These are phyloP conservation scores for Xiphydria camelus DNA, from an alignment of 2,888 invertebrate genomes.

Conservation along the genomic window DNA sequence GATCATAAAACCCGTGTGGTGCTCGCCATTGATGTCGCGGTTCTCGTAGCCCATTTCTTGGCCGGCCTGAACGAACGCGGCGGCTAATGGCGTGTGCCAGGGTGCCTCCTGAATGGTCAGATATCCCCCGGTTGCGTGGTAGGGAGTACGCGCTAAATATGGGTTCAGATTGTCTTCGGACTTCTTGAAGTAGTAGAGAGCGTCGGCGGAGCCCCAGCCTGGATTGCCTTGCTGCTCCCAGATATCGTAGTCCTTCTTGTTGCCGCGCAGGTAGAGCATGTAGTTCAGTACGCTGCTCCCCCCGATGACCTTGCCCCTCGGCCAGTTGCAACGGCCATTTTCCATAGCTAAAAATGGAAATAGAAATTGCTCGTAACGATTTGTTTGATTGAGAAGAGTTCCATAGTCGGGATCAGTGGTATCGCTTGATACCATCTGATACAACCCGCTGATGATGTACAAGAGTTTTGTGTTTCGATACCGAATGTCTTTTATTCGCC, in stretches of 20 bases:
- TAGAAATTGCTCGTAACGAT: background rate
- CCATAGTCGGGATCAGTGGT: no score
- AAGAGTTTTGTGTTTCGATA: no score
- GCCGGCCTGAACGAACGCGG: conserved; percentile 82
- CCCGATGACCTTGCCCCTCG: conserved; percentile 88
- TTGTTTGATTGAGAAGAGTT: background rate
- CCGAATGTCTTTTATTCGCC: no score
- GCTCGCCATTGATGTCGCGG: conserved; percentile 84
- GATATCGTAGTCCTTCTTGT: conserved; percentile 84
- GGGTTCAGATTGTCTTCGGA: conserved; percentile 90
- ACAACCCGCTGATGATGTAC: no score
- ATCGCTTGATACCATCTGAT: no score
- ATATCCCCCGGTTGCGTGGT: conserved; percentile 80
- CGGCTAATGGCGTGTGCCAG: conserved; percentile 81
- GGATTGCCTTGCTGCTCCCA: conserved; percentile 88
- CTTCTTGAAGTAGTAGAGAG: conserved; percentile 84
- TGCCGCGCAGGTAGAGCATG: conserved; percentile 89
- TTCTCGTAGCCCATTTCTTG: conserved; percentile 83
- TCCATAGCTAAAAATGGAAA: conserved; percentile 71
- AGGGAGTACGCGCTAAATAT: conserved; percentile 76
- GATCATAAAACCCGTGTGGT: conserved; percentile 87
- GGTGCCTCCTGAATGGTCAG: conserved; percentile 85
- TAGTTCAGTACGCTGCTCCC: conserved; percentile 89
- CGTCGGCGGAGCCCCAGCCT: conserved; percentile 85
- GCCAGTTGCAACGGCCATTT: conserved; percentile 85